Conservation (phyloP, 1,140 invertebrate species). For the Acromyrmex echinatior region DNA sequence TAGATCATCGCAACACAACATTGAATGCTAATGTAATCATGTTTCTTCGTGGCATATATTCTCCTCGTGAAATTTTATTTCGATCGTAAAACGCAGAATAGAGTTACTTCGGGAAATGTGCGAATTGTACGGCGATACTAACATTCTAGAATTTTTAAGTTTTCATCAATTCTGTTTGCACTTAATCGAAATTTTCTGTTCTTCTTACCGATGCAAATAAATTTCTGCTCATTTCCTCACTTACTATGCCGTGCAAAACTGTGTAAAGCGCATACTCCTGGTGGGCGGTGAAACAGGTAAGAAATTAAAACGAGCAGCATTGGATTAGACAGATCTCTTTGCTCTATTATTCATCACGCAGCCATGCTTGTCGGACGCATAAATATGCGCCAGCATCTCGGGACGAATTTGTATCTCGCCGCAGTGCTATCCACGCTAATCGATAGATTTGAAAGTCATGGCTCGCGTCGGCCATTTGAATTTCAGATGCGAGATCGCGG, state of each 20-base stretch:
- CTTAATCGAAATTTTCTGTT: neutral
- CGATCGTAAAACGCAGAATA: neutral
- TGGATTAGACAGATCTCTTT: conserved; percentile 37
- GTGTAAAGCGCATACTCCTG: neutral
- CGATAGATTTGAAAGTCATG: conserved; percentile 79
- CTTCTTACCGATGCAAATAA: neutral
- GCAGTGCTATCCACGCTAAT: conserved; percentile 69
- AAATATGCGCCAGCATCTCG: conserved; percentile 67
- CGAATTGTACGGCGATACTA: neutral
- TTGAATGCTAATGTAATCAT: conserved; percentile 10
- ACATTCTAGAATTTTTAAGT: neutral
- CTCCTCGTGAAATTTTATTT: conserved; percentile 11
- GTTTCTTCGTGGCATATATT: neutral
- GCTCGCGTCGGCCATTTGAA: conserved; percentile 70
- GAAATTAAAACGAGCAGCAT: conserved; percentile 22
- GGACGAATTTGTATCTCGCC: conserved; percentile 71
- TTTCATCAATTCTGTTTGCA: neutral
- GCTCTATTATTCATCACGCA: conserved; percentile 49
- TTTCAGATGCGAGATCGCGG: conserved; percentile 74
- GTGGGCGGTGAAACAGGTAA: conserved; percentile 2
- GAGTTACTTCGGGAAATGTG: neutral
- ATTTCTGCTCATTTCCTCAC: neutral
- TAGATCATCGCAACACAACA: neutral
- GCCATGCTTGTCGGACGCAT: conserved; percentile 60
- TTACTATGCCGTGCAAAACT: neutral